phyloP scores from a whole-genome alignment of 2,888 invertebrate species.

The Phyllotreta striolata region DNA sequence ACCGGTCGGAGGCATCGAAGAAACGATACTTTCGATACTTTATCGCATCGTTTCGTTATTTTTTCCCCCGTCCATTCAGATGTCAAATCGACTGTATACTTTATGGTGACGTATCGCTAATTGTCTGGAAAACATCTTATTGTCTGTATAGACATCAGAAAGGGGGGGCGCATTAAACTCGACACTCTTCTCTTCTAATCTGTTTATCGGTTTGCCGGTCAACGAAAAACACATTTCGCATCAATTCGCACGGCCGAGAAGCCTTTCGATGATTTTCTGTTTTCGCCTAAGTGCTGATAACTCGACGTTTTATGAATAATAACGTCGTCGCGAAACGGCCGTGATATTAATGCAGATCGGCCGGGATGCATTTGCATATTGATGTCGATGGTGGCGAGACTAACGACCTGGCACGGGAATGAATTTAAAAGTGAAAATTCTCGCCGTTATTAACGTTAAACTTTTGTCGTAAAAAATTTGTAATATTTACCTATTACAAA shows the following conservation, averaged over 20 bases:
- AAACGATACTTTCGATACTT: slow-evolving; percentile 31
- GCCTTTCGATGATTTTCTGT: too few species aligned
- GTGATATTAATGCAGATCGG: slow-evolving; percentile 46
- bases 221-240: neutral
- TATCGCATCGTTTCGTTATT: slow-evolving; percentile 35
- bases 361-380: slow-evolving; percentile 42
- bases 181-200: too few species aligned
- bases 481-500: too few species aligned
- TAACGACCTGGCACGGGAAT: slow-evolving; percentile 9
- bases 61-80: slow-evolving; percentile 36
- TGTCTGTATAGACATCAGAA: too few species aligned
- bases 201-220: slow-evolving; percentile 6
- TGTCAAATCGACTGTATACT: slow-evolving; percentile 34
- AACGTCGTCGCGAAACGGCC: slow-evolving; percentile 15
- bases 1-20: slow-evolving; percentile 27
- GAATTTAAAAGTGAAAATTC: slow-evolving; percentile 22
- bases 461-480: too few species aligned
- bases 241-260: too few species aligned
- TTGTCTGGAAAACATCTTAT: slow-evolving; percentile 15
- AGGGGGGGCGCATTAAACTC: too few species aligned
- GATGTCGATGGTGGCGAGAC: slow-evolving; percentile 31
- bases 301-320: slow-evolving; percentile 29
- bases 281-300: slow-evolving; percentile 22
- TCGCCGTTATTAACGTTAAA: slow-evolving; percentile 24
- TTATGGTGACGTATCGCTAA: slow-evolving; percentile 37